Percentiles rank a stretch among this genome's conserved stretches.
These are phyloP conservation scores for Rallus crepitans DNA, from an alignment of 2,797 vertebrate genomes.

Conservation along the genomic window DNA sequence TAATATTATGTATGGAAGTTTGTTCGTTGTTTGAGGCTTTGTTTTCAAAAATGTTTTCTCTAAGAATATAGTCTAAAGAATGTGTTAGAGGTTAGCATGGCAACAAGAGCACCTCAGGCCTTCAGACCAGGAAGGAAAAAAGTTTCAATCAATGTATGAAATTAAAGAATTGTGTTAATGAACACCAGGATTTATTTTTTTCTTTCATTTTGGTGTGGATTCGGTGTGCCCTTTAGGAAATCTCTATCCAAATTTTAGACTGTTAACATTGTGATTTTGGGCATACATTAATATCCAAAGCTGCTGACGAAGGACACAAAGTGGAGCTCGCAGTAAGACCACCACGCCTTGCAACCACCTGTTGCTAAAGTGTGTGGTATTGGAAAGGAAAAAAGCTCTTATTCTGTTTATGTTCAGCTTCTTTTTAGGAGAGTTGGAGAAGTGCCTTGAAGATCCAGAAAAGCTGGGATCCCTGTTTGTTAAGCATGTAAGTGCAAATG, in stretches of 20 bases:
- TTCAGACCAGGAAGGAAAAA: not conserved
- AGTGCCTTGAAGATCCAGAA: conserved; percentile 98
- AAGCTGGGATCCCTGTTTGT: conserved; percentile 93
- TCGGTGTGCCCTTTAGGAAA: not conserved
- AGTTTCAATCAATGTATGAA: not conserved
- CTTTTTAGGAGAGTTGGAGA: conserved; percentile 96
- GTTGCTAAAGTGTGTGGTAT: not conserved
- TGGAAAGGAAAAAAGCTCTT: not conserved
- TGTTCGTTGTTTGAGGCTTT: not conserved
- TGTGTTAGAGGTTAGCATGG: not conserved
- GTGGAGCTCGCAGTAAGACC: not conserved
- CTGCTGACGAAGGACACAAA: not conserved
- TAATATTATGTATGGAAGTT: not conserved
- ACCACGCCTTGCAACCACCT: not conserved
- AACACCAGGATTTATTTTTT: not conserved
- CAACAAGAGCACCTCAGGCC: not conserved
- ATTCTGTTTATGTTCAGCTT: conserved; percentile 82
- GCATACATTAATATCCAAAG: not conserved
- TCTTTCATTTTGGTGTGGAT: not conserved
- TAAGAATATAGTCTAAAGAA: not conserved
- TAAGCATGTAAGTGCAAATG: conserved; percentile 87
- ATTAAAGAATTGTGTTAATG: not conserved
- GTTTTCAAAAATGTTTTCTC: not conserved
- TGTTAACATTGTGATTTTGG: not conserved
- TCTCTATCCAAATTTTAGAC: not conserved